A percentile compares a stretch with the other conserved stretches of the same genome.
phyloP scores from a whole-genome alignment of 2,888 invertebrate species.

The Lycaena phlaeas region DNA sequence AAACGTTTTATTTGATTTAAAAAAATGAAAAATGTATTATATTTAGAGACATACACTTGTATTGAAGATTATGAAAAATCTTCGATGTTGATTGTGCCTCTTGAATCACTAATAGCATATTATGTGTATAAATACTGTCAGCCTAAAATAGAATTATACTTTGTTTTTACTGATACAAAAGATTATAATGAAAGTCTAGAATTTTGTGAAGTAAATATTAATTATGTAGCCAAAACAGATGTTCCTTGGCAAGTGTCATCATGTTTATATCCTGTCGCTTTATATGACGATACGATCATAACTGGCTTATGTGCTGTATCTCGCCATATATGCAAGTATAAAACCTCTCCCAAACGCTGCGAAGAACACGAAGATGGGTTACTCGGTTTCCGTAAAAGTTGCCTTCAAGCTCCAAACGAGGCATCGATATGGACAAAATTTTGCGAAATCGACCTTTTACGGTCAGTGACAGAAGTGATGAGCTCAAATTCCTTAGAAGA shows the following conservation, averaged over 20 bases:
- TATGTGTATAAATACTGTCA: constrained; percentile 75
- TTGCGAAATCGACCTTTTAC: constrained; percentile 88
- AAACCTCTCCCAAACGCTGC: constrained; percentile 19
- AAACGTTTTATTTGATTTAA: constrained; percentile 9
- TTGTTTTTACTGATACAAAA: constrained; percentile 38
- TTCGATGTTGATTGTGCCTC: constrained; percentile 36
- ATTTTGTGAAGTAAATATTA: constrained; percentile 35
- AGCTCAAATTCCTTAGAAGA: constrained; percentile 24
- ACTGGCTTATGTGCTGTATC: constrained; percentile 85
- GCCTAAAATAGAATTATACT: constrained; percentile 50
- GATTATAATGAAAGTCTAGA: constrained; percentile 28
- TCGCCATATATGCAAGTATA: constrained; percentile 45
- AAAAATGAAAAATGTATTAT: too few species aligned
- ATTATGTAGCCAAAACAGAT: constrained; percentile 34
- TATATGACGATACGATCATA: constrained; percentile 74
- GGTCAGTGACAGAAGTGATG: constrained; percentile 66
- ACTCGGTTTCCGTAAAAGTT: constrained; percentile 85
- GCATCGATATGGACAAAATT: constrained; percentile 92
- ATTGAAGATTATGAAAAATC: constrained; percentile 26
- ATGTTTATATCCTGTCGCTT: constrained; percentile 77
- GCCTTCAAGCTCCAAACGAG: constrained; percentile 87
- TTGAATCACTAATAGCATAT: constrained; percentile 77
- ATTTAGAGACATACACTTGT: constrained; percentile 36
- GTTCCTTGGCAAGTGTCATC: constrained; percentile 61
- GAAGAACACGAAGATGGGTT: constrained; percentile 64